These are phyloP conservation scores for Pseudomyrmex gracilis DNA, from an alignment of 1,140 invertebrate genomes.

Conservation along the genomic window DNA sequence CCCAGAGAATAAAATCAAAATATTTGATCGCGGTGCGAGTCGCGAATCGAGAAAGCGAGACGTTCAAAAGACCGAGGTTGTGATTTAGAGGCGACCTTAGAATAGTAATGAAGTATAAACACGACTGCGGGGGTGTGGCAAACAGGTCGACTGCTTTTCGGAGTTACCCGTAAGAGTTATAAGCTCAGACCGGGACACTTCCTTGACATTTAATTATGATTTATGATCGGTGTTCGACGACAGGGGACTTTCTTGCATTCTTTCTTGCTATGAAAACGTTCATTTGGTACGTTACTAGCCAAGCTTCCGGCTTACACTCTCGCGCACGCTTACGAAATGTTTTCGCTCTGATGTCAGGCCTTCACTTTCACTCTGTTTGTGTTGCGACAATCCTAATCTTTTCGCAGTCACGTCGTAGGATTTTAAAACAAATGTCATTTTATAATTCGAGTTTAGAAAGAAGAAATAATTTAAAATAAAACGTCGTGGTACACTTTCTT, in stretches of 20 bases:
- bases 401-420: neutral
- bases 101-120: constrained; percentile 68
- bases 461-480: neutral
- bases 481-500: neutral
- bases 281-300: constrained; percentile 32
- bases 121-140: constrained; percentile 73
- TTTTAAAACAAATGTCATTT: constrained; percentile 21
- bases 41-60: constrained; percentile 64
- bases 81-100: constrained; percentile 62
- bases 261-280: constrained; percentile 65
- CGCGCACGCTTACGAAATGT: constrained; percentile 32
- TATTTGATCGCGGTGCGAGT: constrained; percentile 41
- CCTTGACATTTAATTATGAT: constrained; percentile 82
- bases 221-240: constrained; percentile 73
- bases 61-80: constrained; percentile 38
- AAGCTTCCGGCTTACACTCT: constrained; percentile 40
- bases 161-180: constrained; percentile 71
- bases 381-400: constrained; percentile 33
- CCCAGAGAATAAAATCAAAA: constrained; percentile 50
- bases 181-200: constrained; percentile 72
- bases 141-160: constrained; percentile 74
- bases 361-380: neutral
- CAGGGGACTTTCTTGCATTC: constrained; percentile 45
- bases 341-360: neutral
- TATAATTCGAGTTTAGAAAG: neutral